phyloP scores from a whole-genome alignment of 2,113 vertebrate species.

The Furnarius figulus region DNA sequence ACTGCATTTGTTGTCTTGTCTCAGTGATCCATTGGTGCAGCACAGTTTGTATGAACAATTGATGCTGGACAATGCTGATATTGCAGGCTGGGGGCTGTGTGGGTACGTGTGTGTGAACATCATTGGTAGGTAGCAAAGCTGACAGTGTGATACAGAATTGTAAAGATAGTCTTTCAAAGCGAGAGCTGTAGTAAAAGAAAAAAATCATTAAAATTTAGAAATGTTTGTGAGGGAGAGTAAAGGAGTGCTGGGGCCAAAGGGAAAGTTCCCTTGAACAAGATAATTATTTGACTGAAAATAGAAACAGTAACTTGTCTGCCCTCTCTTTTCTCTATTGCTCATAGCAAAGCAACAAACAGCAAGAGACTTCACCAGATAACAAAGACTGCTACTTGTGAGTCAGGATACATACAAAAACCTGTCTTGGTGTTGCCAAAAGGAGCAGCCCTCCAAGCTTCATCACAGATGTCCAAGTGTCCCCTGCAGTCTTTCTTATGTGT shows the following conservation, averaged over 20 bases:
- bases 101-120: not conserved
- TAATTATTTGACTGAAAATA: not conserved
- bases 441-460: not conserved
- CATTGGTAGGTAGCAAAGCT: not conserved
- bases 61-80: fast-evolving
- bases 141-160: fast-evolving
- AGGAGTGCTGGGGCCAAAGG: not conserved
- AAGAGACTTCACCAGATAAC: not conserved
- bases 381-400: not conserved
- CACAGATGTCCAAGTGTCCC: not conserved
- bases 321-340: not conserved
- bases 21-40: not conserved
- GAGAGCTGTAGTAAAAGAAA: not conserved
- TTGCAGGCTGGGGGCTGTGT: not conserved
- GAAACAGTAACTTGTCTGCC: not conserved
- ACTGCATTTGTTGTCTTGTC: not conserved
- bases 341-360: not conserved
- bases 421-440: not conserved
- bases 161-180: not conserved
- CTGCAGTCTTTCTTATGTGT: not conserved
- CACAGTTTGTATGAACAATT: not conserved
- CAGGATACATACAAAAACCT: not conserved
- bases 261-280: not conserved
- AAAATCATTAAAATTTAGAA: not conserved
- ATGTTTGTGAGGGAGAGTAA: not conserved